Percentiles rank a stretch among this genome's conserved stretches.
Conservation (phyloP, 2,797 vertebrate genomes). For the Sebastes paucispinis region DNA sequence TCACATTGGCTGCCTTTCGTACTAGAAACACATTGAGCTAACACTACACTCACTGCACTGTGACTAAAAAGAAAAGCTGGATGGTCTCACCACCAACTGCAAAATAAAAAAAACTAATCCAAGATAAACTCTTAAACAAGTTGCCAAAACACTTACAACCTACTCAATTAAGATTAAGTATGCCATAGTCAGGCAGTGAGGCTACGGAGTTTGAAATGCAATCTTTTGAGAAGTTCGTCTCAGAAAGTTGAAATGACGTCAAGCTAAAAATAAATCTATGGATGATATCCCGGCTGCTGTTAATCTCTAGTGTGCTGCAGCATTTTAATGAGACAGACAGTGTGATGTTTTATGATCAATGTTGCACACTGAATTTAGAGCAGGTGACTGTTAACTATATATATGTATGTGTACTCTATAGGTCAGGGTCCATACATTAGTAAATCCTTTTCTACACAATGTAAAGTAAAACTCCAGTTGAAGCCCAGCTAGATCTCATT, state of each 20-base stretch:
- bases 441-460: background rate
- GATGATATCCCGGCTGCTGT: background rate
- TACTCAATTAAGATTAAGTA: background rate
- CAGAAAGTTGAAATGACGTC: background rate
- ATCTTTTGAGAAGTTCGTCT: background rate
- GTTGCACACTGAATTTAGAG: background rate
- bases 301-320: background rate
- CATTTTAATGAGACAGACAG: background rate
- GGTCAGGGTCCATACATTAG: background rate
- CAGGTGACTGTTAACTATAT: background rate
- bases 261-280: background rate
- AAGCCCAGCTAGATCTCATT: background rate
- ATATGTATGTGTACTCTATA: background rate
- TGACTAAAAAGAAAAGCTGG: background rate
- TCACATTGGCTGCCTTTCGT: conserved; percentile 32
- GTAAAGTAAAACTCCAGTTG: background rate
- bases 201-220: background rate
- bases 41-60: background rate
- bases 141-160: background rate
- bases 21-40: background rate
- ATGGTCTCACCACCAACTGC: background rate
- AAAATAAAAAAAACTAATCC: background rate
- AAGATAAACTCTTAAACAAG: background rate
- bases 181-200: background rate
- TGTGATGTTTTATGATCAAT: background rate